These are phyloP conservation scores for Dinocampus coccinellae DNA, from an alignment of 2,888 invertebrate genomes.

Conservation along the genomic window DNA sequence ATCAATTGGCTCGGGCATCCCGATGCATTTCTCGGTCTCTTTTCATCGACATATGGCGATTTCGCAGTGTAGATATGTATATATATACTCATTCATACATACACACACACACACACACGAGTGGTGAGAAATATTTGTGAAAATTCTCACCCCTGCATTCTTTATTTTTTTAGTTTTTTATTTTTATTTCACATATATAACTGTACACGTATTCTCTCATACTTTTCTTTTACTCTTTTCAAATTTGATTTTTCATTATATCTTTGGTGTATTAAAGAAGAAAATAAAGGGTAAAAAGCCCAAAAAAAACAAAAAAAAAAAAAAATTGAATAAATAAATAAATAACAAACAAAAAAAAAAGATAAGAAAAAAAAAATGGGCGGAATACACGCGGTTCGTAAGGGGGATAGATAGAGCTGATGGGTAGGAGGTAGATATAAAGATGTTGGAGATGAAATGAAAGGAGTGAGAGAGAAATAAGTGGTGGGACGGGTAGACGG, in stretches of 20 bases:
- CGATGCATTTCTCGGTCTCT: neutral
- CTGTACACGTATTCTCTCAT: neutral
- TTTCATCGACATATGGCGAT: conserved; percentile 13
- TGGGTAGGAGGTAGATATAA: conserved; percentile 34
- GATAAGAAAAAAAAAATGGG: conserved; percentile 40
- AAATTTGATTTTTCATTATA: conserved; percentile 1
- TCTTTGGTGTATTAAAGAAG: too few relatives aligned
- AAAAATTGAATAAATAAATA: neutral
- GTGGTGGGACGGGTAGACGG: conserved; percentile 40
- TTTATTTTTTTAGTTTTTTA: neutral
- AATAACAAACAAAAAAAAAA: neutral
- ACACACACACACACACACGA: neutral
- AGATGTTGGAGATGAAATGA: conserved; percentile 43
- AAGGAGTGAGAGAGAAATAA: conserved; percentile 45
- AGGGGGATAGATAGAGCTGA: conserved; percentile 37
- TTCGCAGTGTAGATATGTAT: conserved; percentile 9
- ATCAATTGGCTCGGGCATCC: neutral
- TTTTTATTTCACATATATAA: neutral
- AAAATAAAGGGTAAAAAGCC: neutral
- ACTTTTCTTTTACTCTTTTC: neutral
- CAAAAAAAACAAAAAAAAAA: neutral
- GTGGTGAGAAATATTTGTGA: neutral
- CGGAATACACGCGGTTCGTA: conserved; percentile 37
- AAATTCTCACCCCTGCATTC: neutral
- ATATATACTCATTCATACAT: neutral